A percentile compares a stretch with the other conserved stretches of the same genome.
Conservation (phyloP, 2,113 vertebrate genomes). For the Pelodiscus sinensis region DNA sequence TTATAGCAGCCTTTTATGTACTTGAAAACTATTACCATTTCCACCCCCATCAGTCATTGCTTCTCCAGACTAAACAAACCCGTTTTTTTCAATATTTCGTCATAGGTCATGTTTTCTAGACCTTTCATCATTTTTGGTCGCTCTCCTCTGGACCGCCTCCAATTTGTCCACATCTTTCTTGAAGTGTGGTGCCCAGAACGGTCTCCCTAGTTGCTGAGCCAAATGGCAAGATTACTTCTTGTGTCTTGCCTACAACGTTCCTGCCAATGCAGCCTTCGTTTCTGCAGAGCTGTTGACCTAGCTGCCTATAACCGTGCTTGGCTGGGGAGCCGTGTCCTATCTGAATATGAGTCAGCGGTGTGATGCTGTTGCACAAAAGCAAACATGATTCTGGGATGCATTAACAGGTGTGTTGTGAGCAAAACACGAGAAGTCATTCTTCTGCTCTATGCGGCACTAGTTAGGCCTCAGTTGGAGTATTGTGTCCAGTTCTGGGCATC, state of each 20-base stretch:
- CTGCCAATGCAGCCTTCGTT: not conserved
- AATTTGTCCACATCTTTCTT: not conserved
- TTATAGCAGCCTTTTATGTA: not conserved
- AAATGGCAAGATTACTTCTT: not conserved
- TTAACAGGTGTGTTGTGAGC: too few species aligned
- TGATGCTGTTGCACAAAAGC: too few species aligned
- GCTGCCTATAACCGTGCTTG: constrained; percentile 19
- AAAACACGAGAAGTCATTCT: too few species aligned
- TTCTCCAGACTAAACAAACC: not conserved
- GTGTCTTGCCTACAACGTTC: not conserved
- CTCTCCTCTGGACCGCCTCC: not conserved
- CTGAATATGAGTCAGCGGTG: too few species aligned
- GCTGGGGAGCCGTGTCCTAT: not conserved
- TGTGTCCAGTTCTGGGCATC: too few species aligned
- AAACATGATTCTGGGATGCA: too few species aligned
- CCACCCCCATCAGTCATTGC: not conserved
- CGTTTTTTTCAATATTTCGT: not conserved
- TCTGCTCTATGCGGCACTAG: too few species aligned
- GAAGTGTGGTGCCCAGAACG: not conserved
- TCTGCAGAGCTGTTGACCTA: constrained; percentile 31
- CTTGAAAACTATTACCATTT: not conserved
- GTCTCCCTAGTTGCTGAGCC: not conserved
- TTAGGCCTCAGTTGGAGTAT: too few species aligned
- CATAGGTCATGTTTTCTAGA: not conserved
- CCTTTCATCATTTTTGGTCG: not conserved